Conservation (phyloP, 2,797 vertebrate genomes). For the Podargus strigoides region DNA sequence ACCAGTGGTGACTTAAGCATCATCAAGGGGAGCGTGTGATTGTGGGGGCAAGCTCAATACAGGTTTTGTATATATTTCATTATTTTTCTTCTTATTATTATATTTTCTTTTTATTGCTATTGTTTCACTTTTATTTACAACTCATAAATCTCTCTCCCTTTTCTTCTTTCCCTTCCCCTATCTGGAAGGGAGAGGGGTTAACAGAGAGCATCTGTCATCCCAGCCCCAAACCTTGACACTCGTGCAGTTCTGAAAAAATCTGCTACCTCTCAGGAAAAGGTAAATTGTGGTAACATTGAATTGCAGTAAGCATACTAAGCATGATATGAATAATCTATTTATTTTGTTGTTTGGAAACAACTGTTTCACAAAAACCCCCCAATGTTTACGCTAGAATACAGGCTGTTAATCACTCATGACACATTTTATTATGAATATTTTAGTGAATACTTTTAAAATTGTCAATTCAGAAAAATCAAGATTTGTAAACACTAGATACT, state of each 20-base stretch:
- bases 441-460: background rate
- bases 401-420: background rate
- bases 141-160: no score
- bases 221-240: no score
- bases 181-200: no score
- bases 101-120: no score
- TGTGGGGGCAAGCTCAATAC: no score
- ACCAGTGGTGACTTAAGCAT: no score
- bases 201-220: no score
- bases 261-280: background rate
- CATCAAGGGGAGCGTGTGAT: no score
- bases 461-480: background rate
- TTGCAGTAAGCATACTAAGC: background rate
- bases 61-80: no score
- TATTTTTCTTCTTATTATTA: no score
- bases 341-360: background rate
- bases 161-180: no score
- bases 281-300: background rate
- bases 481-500: background rate
- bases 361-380: background rate
- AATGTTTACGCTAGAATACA: background rate
- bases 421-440: background rate
- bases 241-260: background rate
- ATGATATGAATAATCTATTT: background rate
- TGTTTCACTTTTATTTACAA: no score